A percentile compares a stretch with the other conserved stretches of the same genome.
Evolutionary conservation across 2,113 vertebrate species (phyloP).

Genomic region (Alces alces): DNA sequence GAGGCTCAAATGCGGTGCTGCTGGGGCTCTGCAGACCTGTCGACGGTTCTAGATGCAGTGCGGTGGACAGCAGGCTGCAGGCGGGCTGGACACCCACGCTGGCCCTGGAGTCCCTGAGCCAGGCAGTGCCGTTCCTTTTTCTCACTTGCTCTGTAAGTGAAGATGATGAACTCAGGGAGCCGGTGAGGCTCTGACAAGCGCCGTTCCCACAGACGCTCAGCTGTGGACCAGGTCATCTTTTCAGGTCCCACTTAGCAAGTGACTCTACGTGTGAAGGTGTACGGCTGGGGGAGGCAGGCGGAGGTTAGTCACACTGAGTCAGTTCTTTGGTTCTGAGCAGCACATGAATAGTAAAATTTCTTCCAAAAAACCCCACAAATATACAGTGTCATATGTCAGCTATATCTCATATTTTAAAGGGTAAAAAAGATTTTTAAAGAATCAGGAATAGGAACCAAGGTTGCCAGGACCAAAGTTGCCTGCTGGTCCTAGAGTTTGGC

Average conservation of each 20-base stretch:
- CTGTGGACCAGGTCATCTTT: background rate
- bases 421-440: background rate
- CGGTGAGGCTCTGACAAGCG: background rate
- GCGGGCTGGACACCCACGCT: background rate
- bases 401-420: background rate
- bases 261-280: background rate
- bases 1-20: background rate
- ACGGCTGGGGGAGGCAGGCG: background rate
- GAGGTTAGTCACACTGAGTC: background rate
- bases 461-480: background rate
- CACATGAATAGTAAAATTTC: background rate
- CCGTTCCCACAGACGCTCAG: background rate
- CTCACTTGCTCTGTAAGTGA: background rate
- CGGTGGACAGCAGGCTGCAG: background rate
- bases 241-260: background rate
- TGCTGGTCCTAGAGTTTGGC: background rate
- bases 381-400: background rate
- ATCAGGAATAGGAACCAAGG: background rate
- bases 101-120: background rate
- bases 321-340: background rate
- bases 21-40: background rate
- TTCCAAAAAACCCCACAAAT: background rate
- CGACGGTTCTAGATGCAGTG: fast-evolving
- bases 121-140: background rate
- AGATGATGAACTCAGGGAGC: background rate